Evolutionary conservation across 1,140 invertebrate genomes (phyloP).

Genomic region (Arion vulgaris): DNA sequence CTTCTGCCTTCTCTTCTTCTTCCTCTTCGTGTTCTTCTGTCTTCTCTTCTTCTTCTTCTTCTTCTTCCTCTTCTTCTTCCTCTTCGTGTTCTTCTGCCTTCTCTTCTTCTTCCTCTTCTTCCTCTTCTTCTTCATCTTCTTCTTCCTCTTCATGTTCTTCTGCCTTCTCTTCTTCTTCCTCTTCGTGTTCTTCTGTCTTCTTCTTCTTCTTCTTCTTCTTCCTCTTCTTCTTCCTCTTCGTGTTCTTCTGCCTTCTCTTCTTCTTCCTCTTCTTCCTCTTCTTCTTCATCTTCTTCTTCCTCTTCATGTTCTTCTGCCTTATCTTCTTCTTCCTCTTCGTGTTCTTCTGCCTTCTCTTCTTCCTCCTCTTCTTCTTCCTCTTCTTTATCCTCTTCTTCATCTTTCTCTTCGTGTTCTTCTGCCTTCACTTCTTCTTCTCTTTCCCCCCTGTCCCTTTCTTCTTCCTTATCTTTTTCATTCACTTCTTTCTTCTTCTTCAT

Average conservation of each 20-base stretch:
- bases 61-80: too few species aligned
- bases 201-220: neutral
- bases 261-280: neutral
- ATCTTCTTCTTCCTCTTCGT: too few species aligned
- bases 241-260: neutral
- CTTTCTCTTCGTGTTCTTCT: neutral
- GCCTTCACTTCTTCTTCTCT: neutral
- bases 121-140: neutral
- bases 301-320: too few species aligned
- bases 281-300: neutral
- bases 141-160: neutral
- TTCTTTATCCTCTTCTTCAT: neutral
- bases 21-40: too few species aligned
- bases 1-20: too few species aligned
- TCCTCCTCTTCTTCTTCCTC: too few species aligned
- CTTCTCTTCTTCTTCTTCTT: too few species aligned
- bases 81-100: neutral
- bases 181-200: neutral
- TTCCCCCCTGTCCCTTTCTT: neutral
- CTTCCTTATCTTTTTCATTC: neutral
- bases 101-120: neutral
- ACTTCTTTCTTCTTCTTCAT: neutral
- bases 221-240: constrained; percentile 1
- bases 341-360: too few species aligned
- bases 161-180: neutral